phyloP scores from a whole-genome alignment of 2,113 vertebrate species.

The Gallinago paraguaiae region DNA sequence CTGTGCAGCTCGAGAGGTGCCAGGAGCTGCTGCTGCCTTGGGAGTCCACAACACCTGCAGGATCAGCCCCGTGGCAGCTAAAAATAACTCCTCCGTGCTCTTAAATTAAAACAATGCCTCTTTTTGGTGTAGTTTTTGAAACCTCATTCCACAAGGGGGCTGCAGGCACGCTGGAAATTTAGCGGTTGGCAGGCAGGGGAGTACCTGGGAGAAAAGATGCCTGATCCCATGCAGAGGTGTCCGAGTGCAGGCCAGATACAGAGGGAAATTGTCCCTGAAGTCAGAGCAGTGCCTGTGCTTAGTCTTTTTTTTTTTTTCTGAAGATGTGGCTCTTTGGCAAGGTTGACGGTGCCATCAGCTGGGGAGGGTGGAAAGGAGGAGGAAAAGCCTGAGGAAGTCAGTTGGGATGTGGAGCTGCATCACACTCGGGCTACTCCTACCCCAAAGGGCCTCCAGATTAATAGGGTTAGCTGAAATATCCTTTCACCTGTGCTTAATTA shows the following conservation, averaged over 20 bases:
- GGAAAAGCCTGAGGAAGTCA: neutral
- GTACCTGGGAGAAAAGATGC: neutral
- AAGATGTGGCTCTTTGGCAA: neutral
- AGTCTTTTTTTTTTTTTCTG: neutral
- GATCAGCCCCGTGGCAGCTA: neutral
- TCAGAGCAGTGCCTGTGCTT: accelerated
- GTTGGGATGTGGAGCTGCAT: neutral
- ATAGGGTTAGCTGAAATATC: neutral
- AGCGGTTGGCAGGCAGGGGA: neutral
- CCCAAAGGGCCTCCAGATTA: neutral
- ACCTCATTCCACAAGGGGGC: slow-evolving; percentile 80
- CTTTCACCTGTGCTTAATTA: neutral
- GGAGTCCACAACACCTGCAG: neutral
- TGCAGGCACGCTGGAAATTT: slow-evolving; percentile 52
- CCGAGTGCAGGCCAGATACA: accelerated
- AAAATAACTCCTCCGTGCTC: neutral
- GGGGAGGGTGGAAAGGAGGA: neutral
- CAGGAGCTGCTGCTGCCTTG: neutral
- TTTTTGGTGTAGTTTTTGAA: slow-evolving; percentile 53
- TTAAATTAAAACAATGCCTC: slow-evolving; percentile 44
- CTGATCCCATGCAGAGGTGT: neutral
- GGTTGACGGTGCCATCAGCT: neutral
- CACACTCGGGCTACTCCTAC: neutral
- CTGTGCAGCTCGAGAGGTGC: accelerated
- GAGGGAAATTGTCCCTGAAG: neutral